Conservation (phyloP, 2,888 invertebrate genomes). For the Melanotus villosus region DNA sequence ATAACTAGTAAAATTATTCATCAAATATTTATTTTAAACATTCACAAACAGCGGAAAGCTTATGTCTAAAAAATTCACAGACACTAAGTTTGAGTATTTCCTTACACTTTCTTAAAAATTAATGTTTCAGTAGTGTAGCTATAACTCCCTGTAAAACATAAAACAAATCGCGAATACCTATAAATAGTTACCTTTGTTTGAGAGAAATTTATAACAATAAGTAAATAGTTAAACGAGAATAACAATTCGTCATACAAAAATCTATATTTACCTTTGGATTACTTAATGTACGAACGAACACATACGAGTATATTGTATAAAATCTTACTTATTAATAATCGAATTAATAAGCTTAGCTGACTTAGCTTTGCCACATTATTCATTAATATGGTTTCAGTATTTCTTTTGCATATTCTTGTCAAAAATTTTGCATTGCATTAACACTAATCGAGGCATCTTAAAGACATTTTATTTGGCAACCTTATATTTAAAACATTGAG, state of each 20-base stretch:
- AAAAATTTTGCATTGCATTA: not conserved
- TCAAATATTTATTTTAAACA: too few species aligned
- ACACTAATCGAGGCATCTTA: not conserved
- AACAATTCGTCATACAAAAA: constrained; percentile 22
- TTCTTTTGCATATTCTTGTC: not conserved
- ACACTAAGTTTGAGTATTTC: too few species aligned
- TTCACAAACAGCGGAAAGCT: too few species aligned
- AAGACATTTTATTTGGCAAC: not conserved
- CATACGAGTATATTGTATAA: constrained; percentile 32
- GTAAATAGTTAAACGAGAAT: not conserved
- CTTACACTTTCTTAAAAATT: too few species aligned
- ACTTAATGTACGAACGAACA: constrained; percentile 21
- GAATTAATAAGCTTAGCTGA: constrained; percentile 25
- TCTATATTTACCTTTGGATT: constrained; percentile 26
- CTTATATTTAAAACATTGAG: too few species aligned
- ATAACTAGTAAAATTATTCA: too few species aligned
- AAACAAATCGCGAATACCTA: too few species aligned
- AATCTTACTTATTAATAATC: constrained; percentile 28
- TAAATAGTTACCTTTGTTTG: not conserved
- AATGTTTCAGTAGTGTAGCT: not conserved
- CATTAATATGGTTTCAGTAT: not conserved
- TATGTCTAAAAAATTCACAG: too few species aligned
- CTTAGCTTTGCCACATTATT: constrained; percentile 2
- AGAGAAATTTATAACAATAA: not conserved
- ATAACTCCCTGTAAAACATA: not conserved